These are phyloP conservation scores for Scaptomyza reducta DNA, from an alignment of 2,888 invertebrate genomes.

Conservation along the genomic window DNA sequence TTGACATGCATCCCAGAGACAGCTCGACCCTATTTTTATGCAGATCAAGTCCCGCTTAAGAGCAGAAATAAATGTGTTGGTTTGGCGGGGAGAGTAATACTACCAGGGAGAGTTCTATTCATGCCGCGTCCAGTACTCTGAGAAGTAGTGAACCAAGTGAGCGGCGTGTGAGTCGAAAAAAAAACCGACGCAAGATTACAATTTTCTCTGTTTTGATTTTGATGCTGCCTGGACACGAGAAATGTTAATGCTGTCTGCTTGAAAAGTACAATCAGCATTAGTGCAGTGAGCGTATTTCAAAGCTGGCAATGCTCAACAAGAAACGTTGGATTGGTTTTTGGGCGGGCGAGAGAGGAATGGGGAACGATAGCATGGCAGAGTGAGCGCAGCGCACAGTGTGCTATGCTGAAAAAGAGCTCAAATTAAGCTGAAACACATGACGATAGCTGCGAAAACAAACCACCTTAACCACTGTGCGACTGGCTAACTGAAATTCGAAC, in stretches of 20 bases:
- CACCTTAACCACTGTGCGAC: constrained; percentile 47
- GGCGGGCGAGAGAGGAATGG: constrained; percentile 16
- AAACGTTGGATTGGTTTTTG: constrained; percentile 12
- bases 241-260: constrained; percentile 57
- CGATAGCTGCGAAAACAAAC: background rate
- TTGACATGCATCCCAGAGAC: constrained; percentile 65
- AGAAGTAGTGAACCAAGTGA: constrained; percentile 64
- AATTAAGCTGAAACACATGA: background rate
- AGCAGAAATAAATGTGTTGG: constrained; percentile 50
- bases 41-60: constrained; percentile 79
- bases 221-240: constrained; percentile 63
- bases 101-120: constrained; percentile 67
- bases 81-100: constrained; percentile 53
- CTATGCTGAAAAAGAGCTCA: background rate
- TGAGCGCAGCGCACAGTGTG: constrained; percentile 42
- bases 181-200: constrained; percentile 67
- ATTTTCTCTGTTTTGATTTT: constrained; percentile 75
- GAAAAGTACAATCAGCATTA: constrained; percentile 68
- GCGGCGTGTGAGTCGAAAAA: constrained; percentile 56
- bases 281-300: constrained; percentile 55
- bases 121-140: constrained; percentile 55
- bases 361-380: constrained; percentile 13
- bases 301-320: constrained; percentile 58
- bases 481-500: constrained; percentile 62
- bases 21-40: constrained; percentile 73